These are phyloP conservation scores for Thamnaconus septentrionalis DNA, from an alignment of 2,113 vertebrate genomes.

Conservation along the genomic window DNA sequence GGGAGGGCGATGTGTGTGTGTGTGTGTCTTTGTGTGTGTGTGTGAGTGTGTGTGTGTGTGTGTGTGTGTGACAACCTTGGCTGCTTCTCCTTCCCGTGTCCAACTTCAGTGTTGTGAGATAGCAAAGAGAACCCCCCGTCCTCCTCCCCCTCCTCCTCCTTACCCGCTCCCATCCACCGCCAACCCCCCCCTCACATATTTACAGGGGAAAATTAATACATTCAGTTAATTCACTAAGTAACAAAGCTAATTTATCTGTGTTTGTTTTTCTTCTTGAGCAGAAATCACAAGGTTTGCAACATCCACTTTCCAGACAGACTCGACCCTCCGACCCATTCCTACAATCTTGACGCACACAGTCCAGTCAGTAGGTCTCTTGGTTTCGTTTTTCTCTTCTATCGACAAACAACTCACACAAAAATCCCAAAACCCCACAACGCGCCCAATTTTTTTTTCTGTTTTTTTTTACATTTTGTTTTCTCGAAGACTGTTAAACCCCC, in stretches of 20 bases:
- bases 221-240: constrained; percentile 82
- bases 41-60: constrained; percentile 14
- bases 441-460: constrained; percentile 12
- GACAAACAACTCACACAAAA: constrained; percentile 56
- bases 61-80: constrained; percentile 18
- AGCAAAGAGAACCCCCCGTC: constrained; percentile 69
- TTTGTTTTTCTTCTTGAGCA: constrained; percentile 53
- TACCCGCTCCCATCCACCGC: constrained; percentile 29
- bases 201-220: constrained; percentile 80
- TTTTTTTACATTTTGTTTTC: no score
- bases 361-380: constrained; percentile 20
- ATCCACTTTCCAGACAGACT: constrained; percentile 68
- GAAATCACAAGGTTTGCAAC: constrained; percentile 72
- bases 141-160: constrained; percentile 57
- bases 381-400: constrained; percentile 35
- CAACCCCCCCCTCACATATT: constrained; percentile 72
- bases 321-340: constrained; percentile 39
- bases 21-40: constrained; percentile 12
- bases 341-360: constrained; percentile 41
- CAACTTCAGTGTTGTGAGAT: constrained; percentile 44
- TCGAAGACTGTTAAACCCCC: constrained; percentile 53
- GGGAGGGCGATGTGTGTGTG: constrained; percentile 13
- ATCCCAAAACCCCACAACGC: constrained; percentile 21
- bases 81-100: constrained; percentile 52
- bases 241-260: constrained; percentile 79